A percentile compares a stretch with the other conserved stretches of the same genome.
Conservation (phyloP, 1,140 invertebrate genomes). For the Drosophila orena region DNA sequence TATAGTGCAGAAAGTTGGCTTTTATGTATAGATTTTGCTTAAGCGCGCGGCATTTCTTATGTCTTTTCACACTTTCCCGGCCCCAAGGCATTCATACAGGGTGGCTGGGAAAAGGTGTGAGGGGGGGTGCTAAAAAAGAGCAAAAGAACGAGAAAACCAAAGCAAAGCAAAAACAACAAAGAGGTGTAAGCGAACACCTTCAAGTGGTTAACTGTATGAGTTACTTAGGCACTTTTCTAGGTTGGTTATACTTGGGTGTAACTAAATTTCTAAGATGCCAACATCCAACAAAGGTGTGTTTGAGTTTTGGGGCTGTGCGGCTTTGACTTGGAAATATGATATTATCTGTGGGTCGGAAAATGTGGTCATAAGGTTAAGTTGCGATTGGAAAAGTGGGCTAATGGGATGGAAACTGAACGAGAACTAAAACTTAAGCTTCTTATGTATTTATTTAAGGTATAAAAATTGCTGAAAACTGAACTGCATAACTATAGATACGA, state of each 20-base stretch:
- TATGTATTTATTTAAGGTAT: not conserved
- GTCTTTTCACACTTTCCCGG: slow-evolving; percentile 74
- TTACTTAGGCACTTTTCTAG: slow-evolving; percentile 59
- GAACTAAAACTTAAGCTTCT: not conserved
- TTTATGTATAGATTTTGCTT: slow-evolving; percentile 61
- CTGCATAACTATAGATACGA: too few relatives aligned
- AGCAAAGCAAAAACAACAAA: slow-evolving; percentile 35
- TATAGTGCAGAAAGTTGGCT: slow-evolving; percentile 65
- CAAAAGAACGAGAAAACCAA: slow-evolving; percentile 23
- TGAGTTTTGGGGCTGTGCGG: slow-evolving; percentile 14
- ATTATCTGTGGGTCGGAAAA: slow-evolving; percentile 34
- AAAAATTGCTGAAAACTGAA: too few relatives aligned
- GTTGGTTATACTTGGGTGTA: slow-evolving; percentile 38
- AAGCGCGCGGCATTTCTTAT: slow-evolving; percentile 70
- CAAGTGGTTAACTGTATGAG: slow-evolving; percentile 64
- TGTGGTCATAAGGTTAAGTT: slow-evolving; percentile 70
- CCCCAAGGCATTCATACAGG: slow-evolving; percentile 17
- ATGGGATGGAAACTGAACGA: not conserved
- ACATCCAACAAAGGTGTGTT: slow-evolving; percentile 4
- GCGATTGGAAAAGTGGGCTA: slow-evolving; percentile 47
- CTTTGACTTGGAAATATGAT: slow-evolving; percentile 51
- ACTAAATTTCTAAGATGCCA: slow-evolving; percentile 42
- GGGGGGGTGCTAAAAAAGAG: not conserved
- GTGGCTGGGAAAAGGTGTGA: slow-evolving; percentile 4
- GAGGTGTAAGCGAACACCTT: slow-evolving; percentile 75